These are phyloP conservation scores for Salmo trutta DNA, from an alignment of 2,797 vertebrate genomes.

Conservation along the genomic window DNA sequence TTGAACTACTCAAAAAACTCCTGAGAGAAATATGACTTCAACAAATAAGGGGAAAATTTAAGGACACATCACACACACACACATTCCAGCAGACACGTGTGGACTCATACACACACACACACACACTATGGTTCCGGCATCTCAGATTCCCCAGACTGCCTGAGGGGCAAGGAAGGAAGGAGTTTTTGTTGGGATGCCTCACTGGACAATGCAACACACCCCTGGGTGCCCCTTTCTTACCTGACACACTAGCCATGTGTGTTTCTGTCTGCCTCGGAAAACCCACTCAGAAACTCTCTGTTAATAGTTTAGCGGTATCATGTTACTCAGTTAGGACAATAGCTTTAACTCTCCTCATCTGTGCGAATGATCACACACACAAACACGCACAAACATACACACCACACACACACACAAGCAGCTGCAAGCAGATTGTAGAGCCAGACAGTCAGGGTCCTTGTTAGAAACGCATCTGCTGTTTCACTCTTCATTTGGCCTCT, in stretches of 20 bases:
- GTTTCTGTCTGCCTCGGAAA: conserved; percentile 22
- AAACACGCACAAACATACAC: conserved; percentile 19
- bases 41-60: neutral
- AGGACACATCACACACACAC: neutral
- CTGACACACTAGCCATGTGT: conserved; percentile 34
- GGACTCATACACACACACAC: neutral
- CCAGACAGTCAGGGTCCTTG: conserved; percentile 59
- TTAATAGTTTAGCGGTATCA: neutral
- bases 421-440: conserved; percentile 70
- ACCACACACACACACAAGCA: conserved; percentile 48
- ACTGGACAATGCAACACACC: conserved; percentile 19
- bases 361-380: conserved; percentile 18
- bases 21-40: neutral
- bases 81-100: neutral
- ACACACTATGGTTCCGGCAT: conserved; percentile 5
- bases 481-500: conserved; percentile 49
- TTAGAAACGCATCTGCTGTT: conserved; percentile 67
- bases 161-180: neutral
- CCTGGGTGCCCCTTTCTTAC: conserved; percentile 37
- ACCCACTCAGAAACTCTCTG: neutral
- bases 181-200: neutral
- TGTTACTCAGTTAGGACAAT: neutral
- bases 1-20: neutral
- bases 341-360: neutral
- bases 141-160: neutral